A percentile compares a stretch with the other conserved stretches of the same genome.
Conservation (phyloP, 2,113 vertebrate genomes). For the Prolemur simus region DNA sequence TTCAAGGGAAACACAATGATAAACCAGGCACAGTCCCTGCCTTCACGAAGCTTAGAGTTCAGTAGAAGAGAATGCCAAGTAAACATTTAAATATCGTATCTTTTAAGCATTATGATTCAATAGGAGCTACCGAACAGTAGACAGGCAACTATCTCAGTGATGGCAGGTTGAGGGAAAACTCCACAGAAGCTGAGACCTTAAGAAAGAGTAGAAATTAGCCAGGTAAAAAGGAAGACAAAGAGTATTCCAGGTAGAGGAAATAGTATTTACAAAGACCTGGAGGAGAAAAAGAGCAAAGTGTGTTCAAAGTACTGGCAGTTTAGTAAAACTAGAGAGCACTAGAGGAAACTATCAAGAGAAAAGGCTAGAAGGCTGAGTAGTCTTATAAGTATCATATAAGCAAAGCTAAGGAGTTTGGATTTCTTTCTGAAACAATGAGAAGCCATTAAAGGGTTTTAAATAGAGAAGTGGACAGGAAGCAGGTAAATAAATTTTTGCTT, state of each 20-base stretch:
- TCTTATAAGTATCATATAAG: neutral
- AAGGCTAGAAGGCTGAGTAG: neutral
- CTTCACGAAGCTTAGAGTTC: neutral
- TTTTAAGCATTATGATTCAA: neutral
- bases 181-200: neutral
- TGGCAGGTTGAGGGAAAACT: neutral
- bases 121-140: neutral
- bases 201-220: neutral
- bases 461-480: constrained; percentile 1
- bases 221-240: neutral
- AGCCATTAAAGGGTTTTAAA: constrained; percentile 16
- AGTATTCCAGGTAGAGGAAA: neutral
- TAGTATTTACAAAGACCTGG: neutral
- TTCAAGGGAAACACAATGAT: neutral
- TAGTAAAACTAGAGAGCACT: neutral
- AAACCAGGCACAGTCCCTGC: neutral
- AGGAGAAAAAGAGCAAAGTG: neutral
- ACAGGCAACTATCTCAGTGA: neutral
- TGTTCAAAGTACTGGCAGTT: neutral
- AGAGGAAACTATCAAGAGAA: neutral
- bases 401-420: neutral
- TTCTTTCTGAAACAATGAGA: neutral
- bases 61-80: neutral
- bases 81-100: neutral
- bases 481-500: neutral